Evolutionary conservation across 2,113 vertebrate species (phyloP).

Genomic region (Galbula dea): DNA sequence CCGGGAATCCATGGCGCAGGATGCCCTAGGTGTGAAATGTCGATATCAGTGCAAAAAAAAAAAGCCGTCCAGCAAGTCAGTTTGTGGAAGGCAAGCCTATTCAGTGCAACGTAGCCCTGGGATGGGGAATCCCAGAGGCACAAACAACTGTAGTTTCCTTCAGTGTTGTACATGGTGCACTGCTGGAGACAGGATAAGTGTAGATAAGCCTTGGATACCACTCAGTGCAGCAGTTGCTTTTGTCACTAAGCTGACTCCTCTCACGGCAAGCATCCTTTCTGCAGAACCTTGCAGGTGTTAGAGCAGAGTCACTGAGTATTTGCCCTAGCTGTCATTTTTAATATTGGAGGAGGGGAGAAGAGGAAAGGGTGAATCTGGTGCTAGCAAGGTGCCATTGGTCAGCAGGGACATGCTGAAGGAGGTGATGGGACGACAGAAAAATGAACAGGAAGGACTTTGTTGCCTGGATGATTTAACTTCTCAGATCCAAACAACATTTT

Average conservation of each 20-base stretch:
- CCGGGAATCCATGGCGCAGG: background rate
- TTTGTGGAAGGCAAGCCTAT: rapidly evolving
- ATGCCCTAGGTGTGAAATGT: background rate
- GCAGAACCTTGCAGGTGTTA: background rate
- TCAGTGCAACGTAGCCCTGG: rapidly evolving
- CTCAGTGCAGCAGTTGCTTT: rapidly evolving
- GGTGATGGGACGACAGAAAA: background rate
- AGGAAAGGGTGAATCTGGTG: background rate
- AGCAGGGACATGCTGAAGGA: background rate
- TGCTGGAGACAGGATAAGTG: rapidly evolving
- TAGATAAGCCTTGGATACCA: rapidly evolving
- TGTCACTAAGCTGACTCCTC: rapidly evolving
- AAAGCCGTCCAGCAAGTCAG: rapidly evolving
- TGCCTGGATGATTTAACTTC: background rate
- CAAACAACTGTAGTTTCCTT: rapidly evolving
- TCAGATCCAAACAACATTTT: background rate
- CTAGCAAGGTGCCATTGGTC: background rate
- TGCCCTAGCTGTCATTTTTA: background rate
- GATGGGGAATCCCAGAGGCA: too few species aligned
- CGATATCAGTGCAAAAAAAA: background rate
- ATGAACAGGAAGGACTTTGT: background rate
- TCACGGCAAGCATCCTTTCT: background rate
- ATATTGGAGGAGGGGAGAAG: background rate
- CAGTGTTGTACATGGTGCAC: rapidly evolving
- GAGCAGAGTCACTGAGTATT: background rate